A percentile compares a stretch with the other conserved stretches of the same genome.
phyloP scores from a whole-genome alignment of 2,797 vertebrate genomes.

The Gorsachius magnificus region DNA sequence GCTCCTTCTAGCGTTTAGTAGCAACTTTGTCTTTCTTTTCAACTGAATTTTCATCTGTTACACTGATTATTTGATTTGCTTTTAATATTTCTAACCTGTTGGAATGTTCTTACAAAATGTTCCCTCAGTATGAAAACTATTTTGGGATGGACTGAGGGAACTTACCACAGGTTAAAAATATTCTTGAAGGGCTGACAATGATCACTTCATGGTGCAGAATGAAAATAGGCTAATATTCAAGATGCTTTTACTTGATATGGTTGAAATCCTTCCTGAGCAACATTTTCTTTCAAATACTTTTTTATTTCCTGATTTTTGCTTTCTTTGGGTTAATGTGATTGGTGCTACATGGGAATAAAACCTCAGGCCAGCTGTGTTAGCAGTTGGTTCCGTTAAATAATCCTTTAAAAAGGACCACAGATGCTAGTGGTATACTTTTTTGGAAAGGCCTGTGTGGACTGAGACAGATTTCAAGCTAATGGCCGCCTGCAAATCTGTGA shows the following conservation, averaged over 20 bases:
- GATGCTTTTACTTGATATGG: slow-evolving; percentile 65
- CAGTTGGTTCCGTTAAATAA: slow-evolving; percentile 68
- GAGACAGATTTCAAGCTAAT: slow-evolving; percentile 78
- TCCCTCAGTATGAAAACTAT: not conserved
- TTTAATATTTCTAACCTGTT: slow-evolving; percentile 82
- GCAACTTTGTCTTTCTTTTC: slow-evolving; percentile 62
- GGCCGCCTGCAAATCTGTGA: slow-evolving; percentile 81
- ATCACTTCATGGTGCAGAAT: slow-evolving; percentile 63
- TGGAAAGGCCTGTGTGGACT: slow-evolving; percentile 78
- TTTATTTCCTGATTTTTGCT: slow-evolving; percentile 45
- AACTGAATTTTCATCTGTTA: slow-evolving; percentile 64
- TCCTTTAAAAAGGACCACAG: slow-evolving; percentile 75
- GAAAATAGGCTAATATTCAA: slow-evolving; percentile 38
- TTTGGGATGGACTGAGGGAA: slow-evolving; percentile 23
- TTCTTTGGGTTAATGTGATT: slow-evolving; percentile 83
- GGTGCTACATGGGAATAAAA: slow-evolving; percentile 81
- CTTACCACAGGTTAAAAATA: slow-evolving; percentile 81
- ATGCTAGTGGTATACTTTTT: slow-evolving; percentile 75
- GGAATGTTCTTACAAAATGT: slow-evolving; percentile 45
- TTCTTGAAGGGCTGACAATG: slow-evolving; percentile 56
- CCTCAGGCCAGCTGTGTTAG: slow-evolving; percentile 98
- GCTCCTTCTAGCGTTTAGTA: slow-evolving; percentile 67
- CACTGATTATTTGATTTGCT: slow-evolving; percentile 73
- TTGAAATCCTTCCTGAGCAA: slow-evolving; percentile 56
- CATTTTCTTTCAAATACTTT: slow-evolving; percentile 60